phyloP scores from a whole-genome alignment of 2,113 vertebrate genomes.

The Ceuthmochares aereus region DNA sequence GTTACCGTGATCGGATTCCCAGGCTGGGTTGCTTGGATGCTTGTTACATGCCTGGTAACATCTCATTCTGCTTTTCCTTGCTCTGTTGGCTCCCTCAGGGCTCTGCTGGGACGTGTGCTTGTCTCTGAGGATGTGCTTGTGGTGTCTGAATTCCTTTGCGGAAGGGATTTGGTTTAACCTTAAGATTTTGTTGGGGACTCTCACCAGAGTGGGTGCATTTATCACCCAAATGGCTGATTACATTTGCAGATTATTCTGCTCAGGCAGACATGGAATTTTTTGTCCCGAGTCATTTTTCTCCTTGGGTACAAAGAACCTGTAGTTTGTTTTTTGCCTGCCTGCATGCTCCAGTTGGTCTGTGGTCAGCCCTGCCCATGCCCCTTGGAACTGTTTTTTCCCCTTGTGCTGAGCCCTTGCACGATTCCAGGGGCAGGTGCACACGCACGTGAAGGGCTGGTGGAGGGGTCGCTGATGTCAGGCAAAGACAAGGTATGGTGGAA shows the following conservation, averaged over 20 bases:
- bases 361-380: neutral
- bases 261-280: neutral
- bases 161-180: neutral
- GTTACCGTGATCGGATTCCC: neutral
- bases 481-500: neutral
- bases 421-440: neutral
- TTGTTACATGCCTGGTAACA: neutral
- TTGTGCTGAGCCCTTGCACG: accelerated
- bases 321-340: neutral
- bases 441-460: accelerated
- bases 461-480: neutral
- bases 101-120: neutral
- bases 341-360: neutral
- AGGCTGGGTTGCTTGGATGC: neutral
- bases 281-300: neutral
- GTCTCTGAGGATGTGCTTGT: neutral
- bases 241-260: slow-evolving; percentile 31
- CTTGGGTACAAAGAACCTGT: neutral
- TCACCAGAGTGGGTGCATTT: neutral
- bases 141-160: neutral
- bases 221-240: neutral
- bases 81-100: neutral
- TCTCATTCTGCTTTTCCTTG: neutral
- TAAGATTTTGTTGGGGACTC: neutral
- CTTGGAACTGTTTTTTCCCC: neutral